These are phyloP conservation scores for Apoda limacodes DNA, from an alignment of 2,888 invertebrate genomes.

Conservation along the genomic window DNA sequence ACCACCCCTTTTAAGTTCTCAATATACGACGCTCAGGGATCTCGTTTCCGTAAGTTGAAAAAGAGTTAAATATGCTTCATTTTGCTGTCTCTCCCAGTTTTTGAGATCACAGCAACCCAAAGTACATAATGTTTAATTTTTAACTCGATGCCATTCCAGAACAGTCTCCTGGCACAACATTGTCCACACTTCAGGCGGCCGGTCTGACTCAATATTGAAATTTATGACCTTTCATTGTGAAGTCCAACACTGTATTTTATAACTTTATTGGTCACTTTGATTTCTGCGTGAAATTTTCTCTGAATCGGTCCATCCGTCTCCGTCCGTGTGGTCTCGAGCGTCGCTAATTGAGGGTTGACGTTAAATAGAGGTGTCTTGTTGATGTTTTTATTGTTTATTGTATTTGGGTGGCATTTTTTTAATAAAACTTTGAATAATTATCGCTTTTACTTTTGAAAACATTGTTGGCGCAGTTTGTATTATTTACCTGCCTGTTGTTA, in stretches of 20 bases:
- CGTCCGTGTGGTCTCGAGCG: too few species aligned
- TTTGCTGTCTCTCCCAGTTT: too few species aligned
- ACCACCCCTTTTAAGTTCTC: too few species aligned
- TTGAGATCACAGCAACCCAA: too few species aligned
- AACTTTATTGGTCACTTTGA: constrained; percentile 41
- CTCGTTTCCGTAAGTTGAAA: too few species aligned
- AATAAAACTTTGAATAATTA: not conserved
- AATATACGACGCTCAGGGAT: too few species aligned
- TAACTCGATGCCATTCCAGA: constrained; percentile 28
- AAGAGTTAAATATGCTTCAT: too few species aligned
- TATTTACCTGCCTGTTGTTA: too few species aligned
- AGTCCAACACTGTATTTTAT: constrained; percentile 36
- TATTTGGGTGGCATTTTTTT: not conserved
- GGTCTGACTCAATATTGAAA: constrained; percentile 47
- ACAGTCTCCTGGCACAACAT: constrained; percentile 31
- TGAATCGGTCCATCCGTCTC: too few species aligned
- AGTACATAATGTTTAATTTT: too few species aligned
- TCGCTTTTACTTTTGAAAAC: not conserved
- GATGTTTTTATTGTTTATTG: not conserved
- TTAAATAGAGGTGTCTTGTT: constrained; percentile 2
- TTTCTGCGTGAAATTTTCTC: constrained; percentile 28
- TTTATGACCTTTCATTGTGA: constrained; percentile 48
- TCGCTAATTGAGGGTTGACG: constrained; percentile 12
- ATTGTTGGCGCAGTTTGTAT: too few species aligned
- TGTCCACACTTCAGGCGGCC: constrained; percentile 27